These are phyloP conservation scores for Gymnocephalus cernua DNA, from an alignment of 2,113 vertebrate species.

Conservation along the genomic window DNA sequence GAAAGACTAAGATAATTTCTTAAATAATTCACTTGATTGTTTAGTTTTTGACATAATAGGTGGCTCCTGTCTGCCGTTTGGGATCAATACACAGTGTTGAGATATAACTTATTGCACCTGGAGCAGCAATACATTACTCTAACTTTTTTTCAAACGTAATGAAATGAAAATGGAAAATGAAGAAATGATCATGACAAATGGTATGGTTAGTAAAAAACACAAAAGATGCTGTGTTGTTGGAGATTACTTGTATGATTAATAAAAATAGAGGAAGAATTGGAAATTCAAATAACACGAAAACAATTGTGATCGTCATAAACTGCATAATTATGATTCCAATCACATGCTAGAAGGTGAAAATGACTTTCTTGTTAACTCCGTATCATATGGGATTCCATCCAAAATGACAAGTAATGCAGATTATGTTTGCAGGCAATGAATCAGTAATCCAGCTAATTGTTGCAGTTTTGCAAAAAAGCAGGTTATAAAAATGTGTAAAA, in stretches of 20 bases:
- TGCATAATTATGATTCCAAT: slow-evolving; percentile 2
- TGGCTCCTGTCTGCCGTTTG: background rate
- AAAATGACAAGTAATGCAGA: background rate
- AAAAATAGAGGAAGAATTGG: background rate
- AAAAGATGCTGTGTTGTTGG: background rate
- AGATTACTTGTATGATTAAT: background rate
- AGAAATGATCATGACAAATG: background rate
- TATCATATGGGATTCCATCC: background rate
- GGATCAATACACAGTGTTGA: slow-evolving; percentile 1
- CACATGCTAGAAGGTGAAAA: background rate
- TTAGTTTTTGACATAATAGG: slow-evolving; percentile 1
- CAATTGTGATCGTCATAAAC: background rate
- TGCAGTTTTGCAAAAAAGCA: slow-evolving; percentile 1
- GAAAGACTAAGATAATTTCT: background rate
- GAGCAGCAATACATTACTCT: background rate
- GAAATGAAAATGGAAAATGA: background rate
- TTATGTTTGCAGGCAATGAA: background rate
- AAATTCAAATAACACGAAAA: background rate
- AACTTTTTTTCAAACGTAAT: background rate
- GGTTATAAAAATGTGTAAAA: background rate
- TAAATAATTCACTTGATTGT: background rate
- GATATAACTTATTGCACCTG: background rate
- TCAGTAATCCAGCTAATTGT: background rate
- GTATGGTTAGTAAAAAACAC: background rate
- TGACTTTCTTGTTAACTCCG: background rate